Percentiles rank a stretch among this genome's conserved stretches.
phyloP scores from a whole-genome alignment of 2,113 vertebrate species.

The Xyrauchen texanus region DNA sequence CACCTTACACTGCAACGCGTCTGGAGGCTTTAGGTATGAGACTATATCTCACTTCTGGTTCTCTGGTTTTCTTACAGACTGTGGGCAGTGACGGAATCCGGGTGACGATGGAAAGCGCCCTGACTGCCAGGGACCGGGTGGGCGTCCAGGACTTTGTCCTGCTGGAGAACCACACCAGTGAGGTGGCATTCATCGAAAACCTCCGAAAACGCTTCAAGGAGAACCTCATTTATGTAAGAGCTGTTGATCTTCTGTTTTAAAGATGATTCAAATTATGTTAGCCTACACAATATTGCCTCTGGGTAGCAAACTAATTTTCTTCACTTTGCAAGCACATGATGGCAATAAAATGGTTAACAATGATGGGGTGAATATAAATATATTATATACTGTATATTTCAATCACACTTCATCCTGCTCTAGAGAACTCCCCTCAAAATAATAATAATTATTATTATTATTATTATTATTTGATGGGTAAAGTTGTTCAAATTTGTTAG shows the following conservation, averaged over 20 bases:
- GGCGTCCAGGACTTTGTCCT: slow-evolving; percentile 98
- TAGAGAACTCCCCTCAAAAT: too few species aligned
- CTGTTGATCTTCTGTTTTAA: neutral
- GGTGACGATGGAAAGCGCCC: slow-evolving; percentile 94
- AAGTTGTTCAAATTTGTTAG: too few species aligned
- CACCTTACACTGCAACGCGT: neutral
- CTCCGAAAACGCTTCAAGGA: slow-evolving; percentile 94
- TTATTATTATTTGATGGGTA: too few species aligned
- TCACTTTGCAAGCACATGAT: too few species aligned
- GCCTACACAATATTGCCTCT: too few species aligned
- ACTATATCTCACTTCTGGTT: neutral
- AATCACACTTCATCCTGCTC: too few species aligned
- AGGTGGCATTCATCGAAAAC: slow-evolving; percentile 95
- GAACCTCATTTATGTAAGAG: slow-evolving; percentile 94
- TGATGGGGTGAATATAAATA: too few species aligned
- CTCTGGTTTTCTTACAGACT: slow-evolving; percentile 70
- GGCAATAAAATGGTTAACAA: too few species aligned
- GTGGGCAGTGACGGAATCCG: slow-evolving; percentile 86
- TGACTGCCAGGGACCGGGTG: slow-evolving; percentile 95
- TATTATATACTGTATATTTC: too few species aligned
- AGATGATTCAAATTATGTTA: too few species aligned
- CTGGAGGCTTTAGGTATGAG: neutral
- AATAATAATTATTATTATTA: too few species aligned
- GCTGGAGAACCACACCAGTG: slow-evolving; percentile 95
- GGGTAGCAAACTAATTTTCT: too few species aligned